Evolutionary conservation across 2,797 vertebrate species (phyloP), one percentile per base, ranked within the genome.

Genomic region (Lemur catta): DNA sequence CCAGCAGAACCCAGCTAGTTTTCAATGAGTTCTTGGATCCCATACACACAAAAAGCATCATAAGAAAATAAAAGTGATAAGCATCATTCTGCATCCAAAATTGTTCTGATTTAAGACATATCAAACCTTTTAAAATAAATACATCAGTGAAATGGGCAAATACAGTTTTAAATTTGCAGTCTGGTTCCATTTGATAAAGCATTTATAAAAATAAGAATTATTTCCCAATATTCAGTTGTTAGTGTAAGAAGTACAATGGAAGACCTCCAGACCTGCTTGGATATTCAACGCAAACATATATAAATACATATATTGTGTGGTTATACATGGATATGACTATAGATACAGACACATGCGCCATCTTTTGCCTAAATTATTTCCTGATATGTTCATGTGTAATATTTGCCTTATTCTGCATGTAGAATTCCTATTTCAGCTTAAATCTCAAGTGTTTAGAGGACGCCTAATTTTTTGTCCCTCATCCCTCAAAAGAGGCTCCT

Each of bases 41-140:
- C 74, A 76, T 65, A 71, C 95, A 94, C 52, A 91, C 24, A 50
- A 84, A 63, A 63, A 93, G 84, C 18, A 92, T 69, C 46, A 65
- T 89, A 95, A 95, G 69, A 91, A 98, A 97, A 90, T 94, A 97
- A 96, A 90, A 88, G 85, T 71, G 57, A 97, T 95, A 88, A 96
- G 94, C 89, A 91, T 93, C 75, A 96, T 94, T 97, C 95, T 84
- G 55, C 79, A 90, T 96, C 98, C 93, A 97, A 94, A 97, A 96
- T 96, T 97, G 52, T 91, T 97, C 87, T 65, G 24, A 97, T 95
- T 98, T 98, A 97, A 97, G 67, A n/a, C 91, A 98, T 89, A 97
- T 48, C 91, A 93, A 97, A 96, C 72, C 59, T 96, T 97, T 98
- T 96, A 96, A 97, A 94, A 94, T 98, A 98, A 97, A 97, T 94